Percentiles rank a stretch among this genome's conserved stretches.
Conservation (phyloP, 2,797 vertebrate genomes). For the Enteromius trimaculatus region DNA sequence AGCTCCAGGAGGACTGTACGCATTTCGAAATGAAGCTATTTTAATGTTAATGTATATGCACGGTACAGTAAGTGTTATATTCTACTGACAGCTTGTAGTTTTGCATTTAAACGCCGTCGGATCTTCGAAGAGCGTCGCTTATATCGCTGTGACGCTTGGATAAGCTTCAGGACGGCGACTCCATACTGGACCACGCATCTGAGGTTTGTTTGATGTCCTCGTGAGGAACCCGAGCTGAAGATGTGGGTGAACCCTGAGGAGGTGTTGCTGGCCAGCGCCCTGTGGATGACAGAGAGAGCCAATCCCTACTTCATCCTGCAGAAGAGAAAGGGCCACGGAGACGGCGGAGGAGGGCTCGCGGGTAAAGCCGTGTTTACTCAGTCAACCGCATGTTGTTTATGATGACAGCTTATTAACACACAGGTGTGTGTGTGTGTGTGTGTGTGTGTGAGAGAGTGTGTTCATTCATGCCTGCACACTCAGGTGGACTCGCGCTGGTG, state of each 20-base stretch:
- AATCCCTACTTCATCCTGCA: conserved; percentile 98
- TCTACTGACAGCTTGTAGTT: neutral
- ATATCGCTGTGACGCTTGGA: conserved; percentile 3
- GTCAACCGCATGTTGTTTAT: neutral
- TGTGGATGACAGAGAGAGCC: conserved; percentile 95
- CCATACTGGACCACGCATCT: neutral
- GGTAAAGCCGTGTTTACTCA: conserved; percentile 75
- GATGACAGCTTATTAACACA: neutral
- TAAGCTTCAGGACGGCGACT: neutral
- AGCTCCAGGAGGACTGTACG: neutral
- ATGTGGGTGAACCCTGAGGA: conserved; percentile 99
- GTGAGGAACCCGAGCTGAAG: conserved; percentile 54
- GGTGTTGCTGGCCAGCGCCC: conserved; percentile 92
- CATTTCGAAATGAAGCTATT: neutral
- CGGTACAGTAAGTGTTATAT: neutral
- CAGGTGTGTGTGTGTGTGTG: conserved; percentile 9
- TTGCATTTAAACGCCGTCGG: neutral
- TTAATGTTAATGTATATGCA: neutral
- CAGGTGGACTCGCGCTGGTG: neutral
- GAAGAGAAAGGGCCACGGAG: conserved; percentile 93
- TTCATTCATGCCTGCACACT: neutral
- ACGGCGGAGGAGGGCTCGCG: conserved; percentile 90
- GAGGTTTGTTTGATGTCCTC: conserved; percentile 66
- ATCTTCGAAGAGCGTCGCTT: neutral
- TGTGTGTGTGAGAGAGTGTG: conserved; percentile 3